Conservation (phyloP, 2,797 vertebrate genomes). For the Cyclura pinguis region DNA sequence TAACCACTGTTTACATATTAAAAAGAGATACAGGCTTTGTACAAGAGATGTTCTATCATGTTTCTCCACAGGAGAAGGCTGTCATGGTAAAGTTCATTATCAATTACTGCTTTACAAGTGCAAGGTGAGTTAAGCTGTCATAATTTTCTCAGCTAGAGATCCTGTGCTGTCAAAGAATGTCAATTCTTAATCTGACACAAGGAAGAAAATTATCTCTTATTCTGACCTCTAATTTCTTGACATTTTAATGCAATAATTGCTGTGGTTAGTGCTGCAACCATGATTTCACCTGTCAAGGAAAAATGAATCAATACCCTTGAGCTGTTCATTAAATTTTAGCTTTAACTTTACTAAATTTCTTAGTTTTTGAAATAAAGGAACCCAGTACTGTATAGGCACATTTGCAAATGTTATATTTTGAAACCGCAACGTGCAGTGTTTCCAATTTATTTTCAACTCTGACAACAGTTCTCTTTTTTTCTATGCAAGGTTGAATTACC, state of each 20-base stretch:
- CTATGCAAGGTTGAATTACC: background rate
- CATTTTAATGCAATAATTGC: conserved; percentile 94
- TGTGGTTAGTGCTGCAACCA: conserved; percentile 86
- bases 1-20: conserved; percentile 89
- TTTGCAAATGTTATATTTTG: conserved; percentile 31
- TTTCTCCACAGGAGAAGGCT: conserved; percentile 89
- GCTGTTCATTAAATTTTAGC: conserved; percentile 81
- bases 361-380: conserved; percentile 43
- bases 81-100: conserved; percentile 89
- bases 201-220: conserved; percentile 89
- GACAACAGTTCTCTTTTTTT: conserved; percentile 18
- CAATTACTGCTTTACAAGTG: conserved; percentile 89
- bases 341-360: conserved; percentile 73
- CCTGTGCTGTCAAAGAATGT: conserved; percentile 85
- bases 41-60: conserved; percentile 90
- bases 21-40: conserved; percentile 86
- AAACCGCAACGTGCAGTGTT: background rate
- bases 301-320: conserved; percentile 90
- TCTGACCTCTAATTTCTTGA: conserved; percentile 93
- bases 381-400: conserved; percentile 35
- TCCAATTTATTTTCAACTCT: background rate
- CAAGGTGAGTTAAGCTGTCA: conserved; percentile 91
- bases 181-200: conserved; percentile 88
- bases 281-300: conserved; percentile 89
- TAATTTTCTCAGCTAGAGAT: conserved; percentile 85